Percentiles rank a stretch among this genome's conserved stretches.
phyloP scores from a whole-genome alignment of 2,113 vertebrate species.

The Strix aluco region DNA sequence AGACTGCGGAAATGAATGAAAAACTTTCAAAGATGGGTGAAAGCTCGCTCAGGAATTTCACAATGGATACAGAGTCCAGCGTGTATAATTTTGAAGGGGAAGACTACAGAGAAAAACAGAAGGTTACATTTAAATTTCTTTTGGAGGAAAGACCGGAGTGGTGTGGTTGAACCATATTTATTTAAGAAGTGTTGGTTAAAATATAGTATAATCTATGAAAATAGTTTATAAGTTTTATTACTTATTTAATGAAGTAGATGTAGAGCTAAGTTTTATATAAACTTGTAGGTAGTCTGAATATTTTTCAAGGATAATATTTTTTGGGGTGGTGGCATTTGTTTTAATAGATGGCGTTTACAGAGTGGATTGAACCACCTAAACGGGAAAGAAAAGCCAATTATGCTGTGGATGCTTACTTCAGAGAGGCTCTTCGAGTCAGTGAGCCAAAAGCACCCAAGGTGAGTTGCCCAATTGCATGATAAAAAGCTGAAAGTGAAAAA shows the following conservation, averaged over 20 bases:
- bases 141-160: neutral
- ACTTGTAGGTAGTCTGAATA: neutral
- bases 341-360: conserved; percentile 89
- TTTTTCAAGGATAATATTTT: neutral
- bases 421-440: conserved; percentile 96
- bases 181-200: neutral
- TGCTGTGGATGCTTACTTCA: conserved; percentile 96
- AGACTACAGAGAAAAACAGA: conserved; percentile 99
- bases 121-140: conserved; percentile 76
- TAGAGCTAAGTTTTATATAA: neutral
- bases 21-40: conserved; percentile 93
- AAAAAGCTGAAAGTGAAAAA: neutral
- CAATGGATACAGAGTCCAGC: conserved; percentile 95
- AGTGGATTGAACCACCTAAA: conserved; percentile 98
- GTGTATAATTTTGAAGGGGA: conserved; percentile 99
- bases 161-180: neutral
- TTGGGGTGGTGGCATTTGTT: neutral
- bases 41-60: conserved; percentile 94
- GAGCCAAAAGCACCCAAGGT: conserved; percentile 99
- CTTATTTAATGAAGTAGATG: neutral
- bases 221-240: neutral
- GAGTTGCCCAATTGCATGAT: neutral
- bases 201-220: neutral
- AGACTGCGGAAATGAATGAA: conserved; percentile 98
- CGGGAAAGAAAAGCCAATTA: conserved; percentile 98